Evolutionary conservation across 2,888 invertebrate genomes (phyloP).

Genomic region (Polietes domitor): DNA sequence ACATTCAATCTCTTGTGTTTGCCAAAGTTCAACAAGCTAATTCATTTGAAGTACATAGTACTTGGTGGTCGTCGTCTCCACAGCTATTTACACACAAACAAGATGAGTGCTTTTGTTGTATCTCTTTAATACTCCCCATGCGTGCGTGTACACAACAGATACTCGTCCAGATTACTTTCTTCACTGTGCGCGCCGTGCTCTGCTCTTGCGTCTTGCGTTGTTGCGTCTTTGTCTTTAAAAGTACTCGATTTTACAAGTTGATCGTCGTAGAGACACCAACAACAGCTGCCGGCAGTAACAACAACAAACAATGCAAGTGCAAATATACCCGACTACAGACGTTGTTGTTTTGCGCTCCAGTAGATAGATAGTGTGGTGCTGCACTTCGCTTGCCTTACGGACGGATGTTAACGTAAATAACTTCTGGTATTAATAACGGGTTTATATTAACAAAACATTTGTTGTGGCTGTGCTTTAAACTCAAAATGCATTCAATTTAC

Average conservation of each 20-base stretch:
- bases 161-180: not conserved
- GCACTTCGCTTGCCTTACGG: not conserved
- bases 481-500: not conserved
- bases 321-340: not conserved
- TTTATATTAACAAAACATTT: not conserved
- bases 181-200: not conserved
- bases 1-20: constrained; percentile 34
- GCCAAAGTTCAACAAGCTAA: constrained; percentile 30
- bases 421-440: not conserved
- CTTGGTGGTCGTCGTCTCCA: not conserved
- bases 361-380: not conserved
- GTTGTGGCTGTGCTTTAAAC: not conserved
- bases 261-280: not conserved
- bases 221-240: too few species aligned
- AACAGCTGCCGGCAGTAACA: too few species aligned
- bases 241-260: not conserved
- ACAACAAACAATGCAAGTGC: not conserved
- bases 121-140: not conserved
- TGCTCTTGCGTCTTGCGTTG: not conserved
- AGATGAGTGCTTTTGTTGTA: not conserved
- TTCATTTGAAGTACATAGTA: constrained; percentile 6
- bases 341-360: not conserved
- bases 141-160: not conserved
- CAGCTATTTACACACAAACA: not conserved
- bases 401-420: constrained; percentile 5